phyloP scores from a whole-genome alignment of 2,797 vertebrate species.

The Tokudaia tokunoshimensis region DNA sequence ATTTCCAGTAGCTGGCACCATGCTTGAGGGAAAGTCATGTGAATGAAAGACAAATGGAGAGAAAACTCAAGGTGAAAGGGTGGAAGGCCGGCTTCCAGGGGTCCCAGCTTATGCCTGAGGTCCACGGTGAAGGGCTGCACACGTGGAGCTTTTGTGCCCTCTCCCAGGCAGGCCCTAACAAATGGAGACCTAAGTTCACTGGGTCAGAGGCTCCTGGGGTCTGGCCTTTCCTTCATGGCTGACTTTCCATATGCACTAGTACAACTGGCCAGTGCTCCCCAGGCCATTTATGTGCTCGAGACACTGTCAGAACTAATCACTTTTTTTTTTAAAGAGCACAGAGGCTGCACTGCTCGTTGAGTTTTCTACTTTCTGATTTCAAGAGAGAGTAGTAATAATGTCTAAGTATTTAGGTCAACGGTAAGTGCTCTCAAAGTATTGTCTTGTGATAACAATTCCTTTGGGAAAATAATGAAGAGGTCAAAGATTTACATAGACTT shows the following conservation, averaged over 20 bases:
- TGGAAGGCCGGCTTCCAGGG: background rate
- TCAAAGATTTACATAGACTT: conserved; percentile 64
- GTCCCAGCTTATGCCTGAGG: background rate
- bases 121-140: background rate
- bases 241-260: background rate
- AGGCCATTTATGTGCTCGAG: background rate
- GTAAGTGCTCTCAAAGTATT: conserved; percentile 13
- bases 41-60: background rate
- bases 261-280: background rate
- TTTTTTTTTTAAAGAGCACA: background rate
- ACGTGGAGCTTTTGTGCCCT: background rate
- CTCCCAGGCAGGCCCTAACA: background rate
- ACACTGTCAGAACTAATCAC: background rate
- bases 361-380: conserved; percentile 70
- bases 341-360: background rate
- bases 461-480: conserved; percentile 43
- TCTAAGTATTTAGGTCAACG: background rate
- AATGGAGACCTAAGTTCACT: no score
- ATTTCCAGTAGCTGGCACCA: background rate
- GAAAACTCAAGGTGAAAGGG: background rate
- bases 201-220: background rate
- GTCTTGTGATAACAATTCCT: conserved; percentile 65
- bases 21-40: background rate
- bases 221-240: background rate
- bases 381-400: background rate